Percentiles rank a stretch among this genome's conserved stretches.
Conservation (phyloP, 2,888 invertebrate species). For the Rosalia funebris region DNA sequence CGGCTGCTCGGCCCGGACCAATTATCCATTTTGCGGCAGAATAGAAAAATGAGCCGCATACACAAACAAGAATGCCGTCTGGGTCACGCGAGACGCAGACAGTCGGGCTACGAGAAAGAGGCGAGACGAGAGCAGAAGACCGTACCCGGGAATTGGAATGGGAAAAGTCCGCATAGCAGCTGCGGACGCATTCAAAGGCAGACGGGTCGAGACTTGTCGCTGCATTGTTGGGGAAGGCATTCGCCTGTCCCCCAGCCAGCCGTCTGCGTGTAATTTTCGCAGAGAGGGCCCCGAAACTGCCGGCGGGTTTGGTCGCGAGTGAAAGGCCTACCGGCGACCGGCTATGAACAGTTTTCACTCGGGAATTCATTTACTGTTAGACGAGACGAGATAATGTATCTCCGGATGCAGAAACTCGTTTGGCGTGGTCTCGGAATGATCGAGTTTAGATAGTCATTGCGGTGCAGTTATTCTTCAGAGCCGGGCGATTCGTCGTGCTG, state of each 20-base stretch:
- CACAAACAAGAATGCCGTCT: no score
- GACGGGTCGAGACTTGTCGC: conserved; percentile 43
- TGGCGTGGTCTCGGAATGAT: background rate
- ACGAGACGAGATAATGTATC: no score
- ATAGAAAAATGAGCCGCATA: no score
- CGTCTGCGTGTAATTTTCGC: conserved; percentile 13
- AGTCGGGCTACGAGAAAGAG: no score
- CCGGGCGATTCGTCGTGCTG: no score
- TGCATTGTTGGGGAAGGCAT: conserved; percentile 28
- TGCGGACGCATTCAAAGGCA: conserved; percentile 31
- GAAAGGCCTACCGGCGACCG: conserved; percentile 11
- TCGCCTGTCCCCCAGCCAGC: conserved; percentile 11
- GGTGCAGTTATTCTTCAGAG: no score
- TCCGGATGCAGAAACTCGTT: conserved; percentile 11
- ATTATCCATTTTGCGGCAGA: no score
- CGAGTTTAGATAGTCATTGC: background rate
- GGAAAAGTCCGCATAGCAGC: conserved; percentile 23
- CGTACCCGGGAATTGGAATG: conserved; percentile 9
- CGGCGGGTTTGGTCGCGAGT: conserved; percentile 7
- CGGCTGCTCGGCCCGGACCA: no score
- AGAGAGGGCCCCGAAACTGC: background rate
- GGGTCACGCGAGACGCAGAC: no score
- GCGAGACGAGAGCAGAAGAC: no score
- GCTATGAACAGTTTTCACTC: conserved; percentile 12
- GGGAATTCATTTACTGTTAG: conserved; percentile 18